Evolutionary conservation across 1,140 invertebrate species (phyloP), one percentile per base, ranked within the genome.

Genomic region (Rhagoletis pomonella): DNA sequence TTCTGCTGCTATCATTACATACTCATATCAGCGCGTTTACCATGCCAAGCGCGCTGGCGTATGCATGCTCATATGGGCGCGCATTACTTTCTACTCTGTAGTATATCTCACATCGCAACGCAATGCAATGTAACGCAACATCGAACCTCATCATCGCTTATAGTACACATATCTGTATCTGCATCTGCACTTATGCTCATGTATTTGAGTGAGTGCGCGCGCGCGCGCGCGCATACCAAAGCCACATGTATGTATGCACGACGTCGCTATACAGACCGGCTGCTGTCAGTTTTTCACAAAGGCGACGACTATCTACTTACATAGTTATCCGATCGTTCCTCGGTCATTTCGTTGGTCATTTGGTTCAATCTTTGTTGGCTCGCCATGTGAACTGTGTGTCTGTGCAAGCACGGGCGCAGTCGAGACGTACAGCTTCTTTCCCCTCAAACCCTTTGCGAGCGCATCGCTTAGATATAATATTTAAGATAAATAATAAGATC

Each of bases 401-500:
- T 47, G 29, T 85, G 0, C 39, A 50, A 50, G 14, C 47, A 29
- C 29, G 29, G 29, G 47, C 73, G 14, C 42, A 50, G n/a, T 64
- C 42, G n/a, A 29, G 29, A 29, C 29, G 29, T 1, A 29, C 42
- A 5, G 42, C 84, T 62, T 50, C 44, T 84, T 44, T 58, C 81
- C 29, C 29, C 58, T 62, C 59, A 10, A 9, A 2, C 6, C 62
- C 19, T 17, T 44, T 44, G 39, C 62, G 85, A 44, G 7, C 60
- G 86, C 86, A 6, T 42, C 67, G 29, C 69, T 87, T 81, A 88
- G 87, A 88, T 88, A 69, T 86, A 67, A 88, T 85, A 88, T 88
- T 85, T 85, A 88, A 88, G 87, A 88, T 88, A 88, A 88, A 88
- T 88, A 88, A 84, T 59, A 58, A 88, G 50, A 88, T 88, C 87